Evolutionary conservation across 2,113 vertebrate genomes (phyloP), one percentile per base, ranked within the genome.

Genomic region (Hippocampus zosterae): DNA sequence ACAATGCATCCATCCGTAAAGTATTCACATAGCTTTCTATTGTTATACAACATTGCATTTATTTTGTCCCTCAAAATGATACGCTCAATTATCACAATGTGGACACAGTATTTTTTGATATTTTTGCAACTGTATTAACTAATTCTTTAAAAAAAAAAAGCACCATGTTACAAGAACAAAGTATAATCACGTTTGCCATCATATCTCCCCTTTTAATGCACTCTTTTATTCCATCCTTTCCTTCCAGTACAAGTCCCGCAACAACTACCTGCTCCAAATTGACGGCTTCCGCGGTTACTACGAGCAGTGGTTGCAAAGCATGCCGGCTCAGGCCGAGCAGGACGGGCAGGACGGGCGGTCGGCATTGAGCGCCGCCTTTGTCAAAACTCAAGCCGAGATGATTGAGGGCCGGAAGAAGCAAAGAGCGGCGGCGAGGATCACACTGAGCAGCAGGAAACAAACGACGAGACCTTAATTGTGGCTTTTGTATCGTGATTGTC

Each of bases 281-380:
- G 92, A 98, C 33, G 95, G 96, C 29, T 99, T 99, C 77, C 93
- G 97, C 33, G 94, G 94, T 75, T 99, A 92, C 87, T 98, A 98
- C 78, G 89, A 93, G 74, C 70, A 90, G n/a, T 99, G 97, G 97
- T 81, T 98, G 63, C 92, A 89, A 72, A 65, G 79, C 15, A 94
- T 94, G 94, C 91, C 92, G 1, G 96, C 87, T 67, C 90, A 94
- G 73, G 92, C 92, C 65, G 86, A 90, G 0, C 80, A 83, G 25
- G 77, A 75, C 0, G 29, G 75, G 55, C 70, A 74, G 25, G 77
- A 75, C 0, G 29, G 75, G 55, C 70, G 73, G 71, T 25, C 13
- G 2, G 52, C 21, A 60, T 56, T 44, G 57, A 74, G 68, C 2
- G 61, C 46, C 21, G 56, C 1, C 18, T 40, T 50, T 42, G 21